phyloP scores from a whole-genome alignment of 2,797 vertebrate genomes.

The Parauchenoglanis punctatus region DNA sequence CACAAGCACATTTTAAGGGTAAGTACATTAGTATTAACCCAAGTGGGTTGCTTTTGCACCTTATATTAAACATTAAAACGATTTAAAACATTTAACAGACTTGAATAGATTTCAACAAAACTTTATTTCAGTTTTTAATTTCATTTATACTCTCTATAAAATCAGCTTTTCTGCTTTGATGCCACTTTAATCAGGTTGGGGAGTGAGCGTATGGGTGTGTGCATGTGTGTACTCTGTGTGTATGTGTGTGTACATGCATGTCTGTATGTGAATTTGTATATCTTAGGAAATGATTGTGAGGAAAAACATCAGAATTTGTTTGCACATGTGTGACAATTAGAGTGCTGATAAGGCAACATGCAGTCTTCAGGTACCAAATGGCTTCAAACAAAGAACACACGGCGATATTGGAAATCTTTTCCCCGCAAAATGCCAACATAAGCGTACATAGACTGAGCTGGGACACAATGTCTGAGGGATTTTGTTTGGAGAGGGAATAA shows the following conservation, averaged over 20 bases:
- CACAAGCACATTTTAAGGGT: background rate
- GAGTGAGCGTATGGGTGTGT: constrained; percentile 31
- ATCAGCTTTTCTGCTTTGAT: constrained; percentile 78
- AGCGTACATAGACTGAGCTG: constrained; percentile 39
- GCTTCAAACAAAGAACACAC: constrained; percentile 73
- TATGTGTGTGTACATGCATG: constrained; percentile 17
- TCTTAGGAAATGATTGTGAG: constrained; percentile 39
- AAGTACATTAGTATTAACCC: background rate
- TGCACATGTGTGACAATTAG: constrained; percentile 52
- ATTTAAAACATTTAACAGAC: constrained; percentile 49
- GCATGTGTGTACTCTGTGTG: constrained; percentile 21
- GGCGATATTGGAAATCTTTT: constrained; percentile 54
- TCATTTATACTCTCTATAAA: constrained; percentile 80
- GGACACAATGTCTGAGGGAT: constrained; percentile 51
- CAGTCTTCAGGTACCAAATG: constrained; percentile 74
- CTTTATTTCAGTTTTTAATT: constrained; percentile 70
- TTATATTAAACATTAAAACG: background rate
- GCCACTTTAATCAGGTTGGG: constrained; percentile 71
- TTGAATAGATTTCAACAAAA: constrained; percentile 78
- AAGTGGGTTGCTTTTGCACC: background rate
- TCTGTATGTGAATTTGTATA: constrained; percentile 12
- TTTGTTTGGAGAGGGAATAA: constrained; percentile 43
- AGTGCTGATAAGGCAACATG: constrained; percentile 81
- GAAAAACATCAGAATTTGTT: constrained; percentile 23
- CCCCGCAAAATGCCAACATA: constrained; percentile 55